Percentiles rank a stretch among this genome's conserved stretches.
phyloP scores from a whole-genome alignment of 2,797 vertebrate species.

The Pogoniulus pusillus region DNA sequence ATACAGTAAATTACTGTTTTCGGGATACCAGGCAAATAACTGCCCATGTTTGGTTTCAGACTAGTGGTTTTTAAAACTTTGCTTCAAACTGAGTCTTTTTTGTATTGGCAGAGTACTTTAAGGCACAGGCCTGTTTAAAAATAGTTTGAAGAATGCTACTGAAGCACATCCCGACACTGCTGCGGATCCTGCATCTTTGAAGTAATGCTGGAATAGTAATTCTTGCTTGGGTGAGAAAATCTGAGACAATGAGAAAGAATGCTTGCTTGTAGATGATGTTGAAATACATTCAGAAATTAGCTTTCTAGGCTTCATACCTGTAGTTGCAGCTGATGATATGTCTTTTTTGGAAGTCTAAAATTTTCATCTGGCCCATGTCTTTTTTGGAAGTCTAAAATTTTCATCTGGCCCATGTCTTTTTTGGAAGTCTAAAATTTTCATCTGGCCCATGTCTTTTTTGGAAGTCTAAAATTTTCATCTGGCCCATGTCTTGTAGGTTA shows the following conservation, averaged over 20 bases:
- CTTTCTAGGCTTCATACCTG: neutral
- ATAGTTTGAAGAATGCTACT: neutral
- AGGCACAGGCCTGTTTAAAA: constrained; percentile 1
- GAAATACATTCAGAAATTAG: neutral
- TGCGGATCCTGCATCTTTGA: neutral
- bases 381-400: too few relatives aligned
- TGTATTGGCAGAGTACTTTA: neutral
- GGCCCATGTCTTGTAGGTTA: neutral
- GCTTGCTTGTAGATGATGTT: neutral
- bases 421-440: neutral
- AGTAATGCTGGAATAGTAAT: neutral
- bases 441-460: too few relatives aligned
- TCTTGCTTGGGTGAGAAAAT: neutral
- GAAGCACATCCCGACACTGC: neutral
- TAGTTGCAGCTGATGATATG: neutral
- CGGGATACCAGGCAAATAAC: constrained; percentile 20
- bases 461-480: neutral
- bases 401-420: neutral
- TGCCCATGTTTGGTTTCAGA: constrained; percentile 33
- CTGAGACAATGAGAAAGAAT: neutral
- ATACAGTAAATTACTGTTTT: constrained; percentile 55
- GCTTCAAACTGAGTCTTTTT: constrained; percentile 22
- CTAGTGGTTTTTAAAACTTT: constrained; percentile 42
- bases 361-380: neutral
- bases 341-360: neutral